phyloP scores from a whole-genome alignment of 2,113 vertebrate genomes.

The Bombycilla garrulus region DNA sequence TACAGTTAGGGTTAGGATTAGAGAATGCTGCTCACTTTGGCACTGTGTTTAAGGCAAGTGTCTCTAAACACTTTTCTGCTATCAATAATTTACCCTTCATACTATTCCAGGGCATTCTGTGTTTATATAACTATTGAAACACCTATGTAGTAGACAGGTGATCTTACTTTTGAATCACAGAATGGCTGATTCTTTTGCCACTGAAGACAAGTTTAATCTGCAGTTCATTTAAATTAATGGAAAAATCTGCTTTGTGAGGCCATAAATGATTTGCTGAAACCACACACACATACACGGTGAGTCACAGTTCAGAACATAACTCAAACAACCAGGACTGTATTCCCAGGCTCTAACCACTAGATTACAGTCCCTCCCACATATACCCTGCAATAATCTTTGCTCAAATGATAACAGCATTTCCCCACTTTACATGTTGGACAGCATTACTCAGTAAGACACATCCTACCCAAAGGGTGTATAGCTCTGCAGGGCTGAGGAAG shows the following conservation, averaged over 20 bases:
- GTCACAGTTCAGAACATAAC: conserved; percentile 28
- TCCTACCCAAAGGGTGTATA: background rate
- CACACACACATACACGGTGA: background rate
- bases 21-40: background rate
- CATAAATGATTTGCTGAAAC: conserved; percentile 43
- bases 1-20: conserved; percentile 5
- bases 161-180: background rate
- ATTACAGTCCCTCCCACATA: conserved; percentile 50
- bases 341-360: conserved; percentile 51
- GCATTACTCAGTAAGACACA: conserved; percentile 17
- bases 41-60: background rate
- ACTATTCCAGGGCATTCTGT: background rate
- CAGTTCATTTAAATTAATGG: conserved; percentile 15
- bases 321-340: conserved; percentile 16
- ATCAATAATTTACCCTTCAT: background rate
- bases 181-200: background rate
- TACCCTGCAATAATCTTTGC: conserved; percentile 43
- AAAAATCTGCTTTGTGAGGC: conserved; percentile 37
- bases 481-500: background rate
- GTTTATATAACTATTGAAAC: conserved; percentile 25
- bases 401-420: conserved; percentile 41
- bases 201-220: conserved; percentile 7
- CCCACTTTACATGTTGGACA: conserved; percentile 18
- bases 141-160: background rate
- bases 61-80: conserved; percentile 11